Percentiles rank a stretch among this genome's conserved stretches.
phyloP scores from a whole-genome alignment of 2,888 invertebrate genomes.

The Psylliodes chrysocephalus region DNA sequence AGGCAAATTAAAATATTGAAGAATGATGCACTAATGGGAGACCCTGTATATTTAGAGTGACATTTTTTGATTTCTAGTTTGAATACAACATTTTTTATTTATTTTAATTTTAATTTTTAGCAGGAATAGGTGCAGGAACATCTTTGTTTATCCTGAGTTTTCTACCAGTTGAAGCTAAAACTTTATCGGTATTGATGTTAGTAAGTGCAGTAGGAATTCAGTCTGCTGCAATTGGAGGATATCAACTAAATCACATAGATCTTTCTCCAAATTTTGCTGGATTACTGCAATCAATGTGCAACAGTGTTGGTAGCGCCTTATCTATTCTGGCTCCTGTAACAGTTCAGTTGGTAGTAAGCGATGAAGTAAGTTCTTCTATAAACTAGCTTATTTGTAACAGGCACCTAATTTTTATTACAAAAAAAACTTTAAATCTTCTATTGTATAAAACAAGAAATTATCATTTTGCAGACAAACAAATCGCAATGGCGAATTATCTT shows the following conservation, averaged over 20 bases:
- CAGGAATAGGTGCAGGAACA: slow-evolving; percentile 71
- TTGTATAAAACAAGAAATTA: too few species aligned
- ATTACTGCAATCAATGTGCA: slow-evolving; percentile 84
- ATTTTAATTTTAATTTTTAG: slow-evolving; percentile 12
- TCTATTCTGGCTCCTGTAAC: slow-evolving; percentile 82
- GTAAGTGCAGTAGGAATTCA: slow-evolving; percentile 73
- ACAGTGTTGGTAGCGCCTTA: slow-evolving; percentile 78
- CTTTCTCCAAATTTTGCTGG: slow-evolving; percentile 86
- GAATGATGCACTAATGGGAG: too few species aligned
- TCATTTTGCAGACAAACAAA: slow-evolving; percentile 40
- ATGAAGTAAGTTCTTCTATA: slow-evolving; percentile 67
- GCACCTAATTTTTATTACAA: too few species aligned
- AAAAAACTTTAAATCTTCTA: too few species aligned
- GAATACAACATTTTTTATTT: too few species aligned
- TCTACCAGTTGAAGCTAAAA: slow-evolving; percentile 67
- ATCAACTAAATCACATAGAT: slow-evolving; percentile 83
- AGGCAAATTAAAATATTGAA: too few species aligned
- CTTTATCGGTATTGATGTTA: slow-evolving; percentile 72
- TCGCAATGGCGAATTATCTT: slow-evolving; percentile 44
- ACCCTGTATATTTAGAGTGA: too few species aligned
- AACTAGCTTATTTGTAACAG: background rate
- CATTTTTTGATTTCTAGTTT: too few species aligned
- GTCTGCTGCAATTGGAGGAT: slow-evolving; percentile 67
- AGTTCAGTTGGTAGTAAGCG: slow-evolving; percentile 74
- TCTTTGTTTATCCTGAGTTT: slow-evolving; percentile 72